Evolutionary conservation across 2,113 vertebrate species (phyloP).

Genomic region (Suncus etruscus): DNA sequence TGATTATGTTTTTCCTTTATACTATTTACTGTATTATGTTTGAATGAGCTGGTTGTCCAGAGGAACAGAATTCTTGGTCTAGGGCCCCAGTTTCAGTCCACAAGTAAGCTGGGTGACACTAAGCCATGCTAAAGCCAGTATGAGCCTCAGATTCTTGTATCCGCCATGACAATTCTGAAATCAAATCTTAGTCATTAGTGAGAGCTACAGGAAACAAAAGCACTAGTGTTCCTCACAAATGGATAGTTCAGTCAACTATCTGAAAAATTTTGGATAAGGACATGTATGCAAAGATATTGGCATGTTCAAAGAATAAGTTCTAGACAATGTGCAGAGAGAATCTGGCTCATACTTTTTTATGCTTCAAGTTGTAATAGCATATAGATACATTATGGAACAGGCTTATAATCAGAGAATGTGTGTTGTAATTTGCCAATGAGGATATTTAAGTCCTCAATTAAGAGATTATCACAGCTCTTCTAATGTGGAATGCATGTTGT

Average conservation of each 20-base stretch:
- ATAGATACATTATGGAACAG: slow-evolving; percentile 28
- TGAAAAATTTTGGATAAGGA: slow-evolving; percentile 17
- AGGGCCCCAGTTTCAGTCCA: background rate
- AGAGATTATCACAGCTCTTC: slow-evolving; percentile 53
- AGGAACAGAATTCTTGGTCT: background rate
- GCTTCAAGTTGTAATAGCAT: slow-evolving; percentile 39
- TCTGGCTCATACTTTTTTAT: slow-evolving; percentile 42
- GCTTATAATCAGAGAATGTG: slow-evolving; percentile 51
- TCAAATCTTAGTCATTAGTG: background rate
- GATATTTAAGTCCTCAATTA: slow-evolving; percentile 66
- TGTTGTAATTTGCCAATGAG: slow-evolving; percentile 57
- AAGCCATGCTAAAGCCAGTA: background rate
- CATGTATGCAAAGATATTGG: background rate
- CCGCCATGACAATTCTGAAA: slow-evolving; percentile 20
- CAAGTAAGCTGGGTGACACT: background rate
- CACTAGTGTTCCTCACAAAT: background rate
- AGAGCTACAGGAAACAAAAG: background rate
- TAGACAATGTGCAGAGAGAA: slow-evolving; percentile 5
- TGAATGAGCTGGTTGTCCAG: background rate
- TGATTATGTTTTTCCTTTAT: background rate
- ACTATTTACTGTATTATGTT: background rate
- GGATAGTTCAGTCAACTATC: background rate
- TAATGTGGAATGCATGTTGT: background rate
- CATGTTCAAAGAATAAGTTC: slow-evolving; percentile 41
- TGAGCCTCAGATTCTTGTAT: background rate